These are phyloP conservation scores for Parapristionchus giblindavisi DNA, from an alignment of 2,888 invertebrate genomes.

Conservation along the genomic window DNA sequence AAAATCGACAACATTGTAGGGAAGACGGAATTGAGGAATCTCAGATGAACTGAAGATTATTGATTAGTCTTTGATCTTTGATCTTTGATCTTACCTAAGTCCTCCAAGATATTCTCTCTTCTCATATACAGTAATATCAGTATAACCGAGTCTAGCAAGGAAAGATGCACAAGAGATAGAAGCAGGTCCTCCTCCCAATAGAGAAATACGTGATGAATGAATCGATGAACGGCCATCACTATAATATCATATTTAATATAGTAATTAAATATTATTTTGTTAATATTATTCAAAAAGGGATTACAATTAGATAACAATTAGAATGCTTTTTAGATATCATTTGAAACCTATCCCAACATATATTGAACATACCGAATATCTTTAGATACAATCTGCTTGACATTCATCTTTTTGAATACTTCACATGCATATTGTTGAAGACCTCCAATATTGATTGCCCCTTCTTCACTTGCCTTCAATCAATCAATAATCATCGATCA, in stretches of 20 bases:
- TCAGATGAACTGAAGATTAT: slow-evolving; percentile 85
- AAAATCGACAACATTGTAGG: slow-evolving; percentile 88
- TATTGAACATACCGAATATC: slow-evolving; percentile 63
- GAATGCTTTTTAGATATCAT: slow-evolving; percentile 41
- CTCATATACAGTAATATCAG: slow-evolving; percentile 89
- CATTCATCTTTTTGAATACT: slow-evolving; percentile 91
- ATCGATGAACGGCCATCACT: slow-evolving; percentile 71
- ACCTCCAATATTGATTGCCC: slow-evolving; percentile 97
- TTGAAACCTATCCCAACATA: background rate
- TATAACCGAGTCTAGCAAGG: slow-evolving; percentile 90
- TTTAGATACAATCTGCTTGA: slow-evolving; percentile 86
- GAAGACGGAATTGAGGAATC: slow-evolving; percentile 95
- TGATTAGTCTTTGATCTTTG: slow-evolving; percentile 14
- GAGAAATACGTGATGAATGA: slow-evolving; percentile 78
- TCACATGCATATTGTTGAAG: slow-evolving; percentile 97
- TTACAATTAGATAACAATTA: slow-evolving; percentile 77
- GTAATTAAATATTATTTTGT: slow-evolving; percentile 1
- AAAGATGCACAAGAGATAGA: slow-evolving; percentile 95
- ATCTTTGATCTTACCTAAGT: slow-evolving; percentile 77
- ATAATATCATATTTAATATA: slow-evolving; percentile 47
- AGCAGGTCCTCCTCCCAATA: slow-evolving; percentile 94
- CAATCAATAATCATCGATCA: background rate
- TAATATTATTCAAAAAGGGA: background rate
- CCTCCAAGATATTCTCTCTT: slow-evolving; percentile 88
- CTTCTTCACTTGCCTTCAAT: slow-evolving; percentile 87